These are phyloP conservation scores for Scotopteryx bipunctaria DNA, from an alignment of 2,888 invertebrate genomes.

Conservation along the genomic window DNA sequence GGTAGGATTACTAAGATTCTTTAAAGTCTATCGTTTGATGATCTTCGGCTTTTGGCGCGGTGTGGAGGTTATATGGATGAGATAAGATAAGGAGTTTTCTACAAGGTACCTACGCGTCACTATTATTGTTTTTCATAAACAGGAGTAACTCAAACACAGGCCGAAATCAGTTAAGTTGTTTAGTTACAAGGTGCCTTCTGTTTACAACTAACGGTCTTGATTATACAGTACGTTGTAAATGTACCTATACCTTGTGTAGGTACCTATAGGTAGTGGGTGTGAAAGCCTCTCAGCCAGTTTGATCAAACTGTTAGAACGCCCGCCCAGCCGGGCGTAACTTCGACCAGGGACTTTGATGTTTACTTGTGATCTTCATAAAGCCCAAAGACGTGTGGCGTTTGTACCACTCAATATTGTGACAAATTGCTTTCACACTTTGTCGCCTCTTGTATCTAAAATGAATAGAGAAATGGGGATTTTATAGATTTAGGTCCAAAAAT, in stretches of 20 bases:
- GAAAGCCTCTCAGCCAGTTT: conserved; percentile 21
- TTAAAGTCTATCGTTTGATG: too few relatives aligned
- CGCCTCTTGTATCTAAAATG: conserved; percentile 2
- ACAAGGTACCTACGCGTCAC: background rate
- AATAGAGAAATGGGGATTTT: too few relatives aligned
- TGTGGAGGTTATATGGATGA: too few relatives aligned
- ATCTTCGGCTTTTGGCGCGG: too few relatives aligned
- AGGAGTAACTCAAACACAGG: conserved; percentile 24
- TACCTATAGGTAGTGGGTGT: conserved; percentile 11
- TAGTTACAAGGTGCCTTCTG: conserved; percentile 25
- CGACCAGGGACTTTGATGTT: conserved; percentile 32
- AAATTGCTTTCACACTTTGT: conserved; percentile 9
- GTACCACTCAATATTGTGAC: conserved; percentile 10
- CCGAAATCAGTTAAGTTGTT: conserved; percentile 27
- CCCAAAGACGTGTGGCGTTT: conserved; percentile 21
- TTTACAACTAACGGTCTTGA: conserved; percentile 13
- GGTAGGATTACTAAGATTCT: too few relatives aligned
- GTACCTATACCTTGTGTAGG: background rate
- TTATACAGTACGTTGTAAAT: conserved; percentile 1
- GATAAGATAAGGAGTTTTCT: too few relatives aligned
- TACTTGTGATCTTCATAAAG: conserved; percentile 24
- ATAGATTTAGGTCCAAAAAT: too few relatives aligned
- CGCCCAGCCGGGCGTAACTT: conserved; percentile 15
- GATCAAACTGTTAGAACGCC: conserved; percentile 18
- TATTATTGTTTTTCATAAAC: conserved; percentile 18